Evolutionary conservation across 30 jellyfish, hydroid and myxozoan species (phyloP), one percentile per base, ranked within the genome.

Genomic region (Pelagia noctiluca): DNA sequence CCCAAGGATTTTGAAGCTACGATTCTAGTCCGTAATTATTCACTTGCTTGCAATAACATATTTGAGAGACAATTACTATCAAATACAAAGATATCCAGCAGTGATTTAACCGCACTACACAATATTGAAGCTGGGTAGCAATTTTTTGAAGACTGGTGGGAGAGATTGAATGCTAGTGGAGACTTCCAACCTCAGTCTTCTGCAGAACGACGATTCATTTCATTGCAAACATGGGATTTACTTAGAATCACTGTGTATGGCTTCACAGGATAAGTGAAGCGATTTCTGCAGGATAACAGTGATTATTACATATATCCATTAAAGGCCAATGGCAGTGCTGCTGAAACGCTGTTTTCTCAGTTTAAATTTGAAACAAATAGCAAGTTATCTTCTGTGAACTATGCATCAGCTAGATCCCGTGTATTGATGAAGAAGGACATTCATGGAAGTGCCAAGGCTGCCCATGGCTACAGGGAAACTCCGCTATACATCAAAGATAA

Each of bases 371-470:
- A 71, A 71, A 71, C 83, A 0, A 71, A 71, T 24, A 38, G 35
- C 69, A 71, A 71, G 50, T 48, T 71, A 36, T 36, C 83, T 31
- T 71, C 71, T 1, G 83, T 71, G 8, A 71, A 71, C 69, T 71
- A 71, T 71, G 69, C 83, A 71, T 30, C 83, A 36, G 73, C 83
- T 36, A 71, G 83, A 71, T 71, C 83, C 69, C 47, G 83, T 36
- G 69, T 71, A 71, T 71, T 71, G 69, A 36, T 71, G 69, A 71
- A n/a, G n/a, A n/a, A n/a, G n/a, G n/a, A n/a, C n/a, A n/a, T n/a
- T n/a, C n/a, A n/a, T n/a, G n/a, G n/a, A 71, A 47, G 69, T 36
- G 66, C 83, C 48, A 71, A 71, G 69, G 83, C 83, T 71, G 83
- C 83, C 21, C 83, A 48, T 36, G 83, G 83, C 66, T 71, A 71